Conservation (phyloP, 2,113 vertebrate genomes). For the Pipa parva region DNA sequence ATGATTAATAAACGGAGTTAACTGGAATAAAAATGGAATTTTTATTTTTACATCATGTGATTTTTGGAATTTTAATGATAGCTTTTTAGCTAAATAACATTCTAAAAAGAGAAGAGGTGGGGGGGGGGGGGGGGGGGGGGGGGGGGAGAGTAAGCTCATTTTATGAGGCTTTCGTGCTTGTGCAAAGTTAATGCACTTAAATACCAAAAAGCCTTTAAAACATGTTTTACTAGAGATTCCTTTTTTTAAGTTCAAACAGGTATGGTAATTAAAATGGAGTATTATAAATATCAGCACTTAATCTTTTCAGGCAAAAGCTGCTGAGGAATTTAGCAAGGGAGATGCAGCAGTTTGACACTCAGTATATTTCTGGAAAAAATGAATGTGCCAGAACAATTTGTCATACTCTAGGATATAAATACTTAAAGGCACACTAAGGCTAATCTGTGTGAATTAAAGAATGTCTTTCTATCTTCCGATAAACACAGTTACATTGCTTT, state of each 20-base stretch:
- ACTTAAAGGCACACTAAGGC: not conserved
- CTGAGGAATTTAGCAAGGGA: not conserved
- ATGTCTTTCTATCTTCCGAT: too few species aligned
- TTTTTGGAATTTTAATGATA: not conserved
- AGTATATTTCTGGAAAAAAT: not conserved
- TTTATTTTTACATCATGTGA: not conserved
- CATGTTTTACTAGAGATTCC: not conserved
- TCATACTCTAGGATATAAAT: not conserved
- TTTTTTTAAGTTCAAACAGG: not conserved
- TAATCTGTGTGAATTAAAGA: not conserved
- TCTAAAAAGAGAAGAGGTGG: too few species aligned
- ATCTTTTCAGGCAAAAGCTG: conserved; percentile 1
- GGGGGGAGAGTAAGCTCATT: not conserved
- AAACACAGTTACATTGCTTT: too few species aligned
- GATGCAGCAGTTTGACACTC: not conserved
- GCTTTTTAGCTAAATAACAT: not conserved
- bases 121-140: too few species aligned
- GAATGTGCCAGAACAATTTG: not conserved
- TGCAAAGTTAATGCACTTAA: not conserved
- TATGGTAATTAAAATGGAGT: not conserved
- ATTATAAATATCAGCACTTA: conserved; percentile 2
- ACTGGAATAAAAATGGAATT: too few species aligned
- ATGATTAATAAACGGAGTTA: not conserved
- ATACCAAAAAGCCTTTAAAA: not conserved
- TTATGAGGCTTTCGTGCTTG: not conserved